Evolutionary conservation across 2,888 invertebrate genomes (phyloP), one percentile per base, ranked within the genome.

Genomic region (Cinara cedri): DNA sequence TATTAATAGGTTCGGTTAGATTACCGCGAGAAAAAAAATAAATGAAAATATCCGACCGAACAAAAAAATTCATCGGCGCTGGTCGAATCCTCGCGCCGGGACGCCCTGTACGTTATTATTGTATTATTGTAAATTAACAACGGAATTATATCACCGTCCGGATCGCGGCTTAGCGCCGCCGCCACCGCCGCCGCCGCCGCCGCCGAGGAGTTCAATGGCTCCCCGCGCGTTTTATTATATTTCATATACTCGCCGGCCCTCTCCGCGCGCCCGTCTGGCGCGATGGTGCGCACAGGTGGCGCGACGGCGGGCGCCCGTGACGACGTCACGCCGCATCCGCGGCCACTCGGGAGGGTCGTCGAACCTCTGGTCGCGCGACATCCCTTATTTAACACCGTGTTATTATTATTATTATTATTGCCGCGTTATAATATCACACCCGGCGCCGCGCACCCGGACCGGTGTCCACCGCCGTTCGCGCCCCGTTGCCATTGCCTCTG

Each of bases 151-250:
- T n/a, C n/a, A n/a, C n/a, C 46, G 66, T 66, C 46, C 21, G 46
- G 44, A n/a, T 51, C 54, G 21, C 65, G 34, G 34, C 34, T 34
- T 34, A 34, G 34, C 34, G 34, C 3, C 34, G 34, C 34, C 34
- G 21, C 65, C 9, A 3, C 21, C 26, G 19, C 26, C n/a, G 8
- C 11, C 19, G 16, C 54, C 46, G 49, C 55, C 19, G 34, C 16
- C 76, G n/a, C 49, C 34, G 55, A 57, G 57, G 68, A 78, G 76
- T 78, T 78, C 76, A 78, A 78, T 49, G 76, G 66, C 76, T 78
- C 42, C 44, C 2, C n/a, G 24, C 14, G 24, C 54, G 26, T 66
- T 46, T 55, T 72, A 54, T 72, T 66, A 34, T 34, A 34, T 34
- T 34, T 34, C n/a, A 51, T 63, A 51, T 63, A 51, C 21, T n/a